A percentile compares a stretch with the other conserved stretches of the same genome.
phyloP scores from a whole-genome alignment of 2,888 invertebrate species.

The Cinara cedri region DNA sequence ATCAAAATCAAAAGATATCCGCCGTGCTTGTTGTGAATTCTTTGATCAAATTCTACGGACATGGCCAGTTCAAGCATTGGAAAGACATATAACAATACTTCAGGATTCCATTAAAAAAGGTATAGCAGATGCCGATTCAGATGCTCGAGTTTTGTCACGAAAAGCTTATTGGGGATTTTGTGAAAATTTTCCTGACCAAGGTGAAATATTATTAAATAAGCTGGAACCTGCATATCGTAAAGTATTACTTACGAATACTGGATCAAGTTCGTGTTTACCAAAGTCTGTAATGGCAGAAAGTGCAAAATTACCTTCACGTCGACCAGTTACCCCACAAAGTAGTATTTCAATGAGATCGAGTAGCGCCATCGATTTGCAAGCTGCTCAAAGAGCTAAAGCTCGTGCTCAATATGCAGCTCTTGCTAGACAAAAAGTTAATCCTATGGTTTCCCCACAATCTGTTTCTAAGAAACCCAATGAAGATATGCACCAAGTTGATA shows the following conservation, averaged over 20 bases:
- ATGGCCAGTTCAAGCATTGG: slow-evolving; percentile 85
- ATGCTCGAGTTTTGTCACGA: slow-evolving; percentile 81
- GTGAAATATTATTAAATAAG: slow-evolving; percentile 80
- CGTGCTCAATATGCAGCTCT: slow-evolving; percentile 82
- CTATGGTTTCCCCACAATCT: slow-evolving; percentile 63
- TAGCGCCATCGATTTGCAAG: slow-evolving; percentile 92
- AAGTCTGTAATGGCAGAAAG: slow-evolving; percentile 55
- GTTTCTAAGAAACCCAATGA: slow-evolving; percentile 37
- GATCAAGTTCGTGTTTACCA: slow-evolving; percentile 54
- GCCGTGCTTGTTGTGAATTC: slow-evolving; percentile 79
- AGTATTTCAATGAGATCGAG: slow-evolving; percentile 68
- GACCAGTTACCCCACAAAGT: slow-evolving; percentile 47
- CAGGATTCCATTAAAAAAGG: slow-evolving; percentile 86
- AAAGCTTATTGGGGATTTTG: slow-evolving; percentile 87
- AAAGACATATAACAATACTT: slow-evolving; percentile 77
- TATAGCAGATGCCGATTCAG: slow-evolving; percentile 90
- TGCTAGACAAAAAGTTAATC: slow-evolving; percentile 75
- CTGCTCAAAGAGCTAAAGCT: slow-evolving; percentile 85
- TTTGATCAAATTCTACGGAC: slow-evolving; percentile 80
- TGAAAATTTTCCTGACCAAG: slow-evolving; percentile 88
- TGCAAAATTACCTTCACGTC: slow-evolving; percentile 44
- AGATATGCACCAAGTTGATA: slow-evolving; percentile 39
- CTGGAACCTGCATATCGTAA: slow-evolving; percentile 80
- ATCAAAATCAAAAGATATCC: slow-evolving; percentile 91
- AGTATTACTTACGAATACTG: slow-evolving; percentile 65